Conservation (phyloP, 2,888 invertebrate species). For the Stenotaenia linearis region DNA sequence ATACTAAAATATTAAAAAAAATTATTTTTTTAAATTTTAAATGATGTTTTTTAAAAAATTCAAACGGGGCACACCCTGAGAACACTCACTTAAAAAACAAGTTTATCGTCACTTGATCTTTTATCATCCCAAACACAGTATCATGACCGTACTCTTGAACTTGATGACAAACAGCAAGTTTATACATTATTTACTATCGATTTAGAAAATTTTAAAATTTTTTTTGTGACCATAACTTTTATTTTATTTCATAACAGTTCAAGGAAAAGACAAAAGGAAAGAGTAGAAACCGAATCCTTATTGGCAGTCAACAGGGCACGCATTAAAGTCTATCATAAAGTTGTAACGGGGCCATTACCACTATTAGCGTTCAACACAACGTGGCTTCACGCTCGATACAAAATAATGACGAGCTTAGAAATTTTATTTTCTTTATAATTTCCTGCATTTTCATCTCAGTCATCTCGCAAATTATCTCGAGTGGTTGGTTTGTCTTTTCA, state of each 20-base stretch:
- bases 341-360: conserved; percentile 20
- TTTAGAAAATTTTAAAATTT: neutral
- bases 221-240: neutral
- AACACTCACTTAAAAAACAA: neutral
- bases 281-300: neutral
- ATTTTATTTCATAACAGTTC: neutral
- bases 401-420: conserved; percentile 7
- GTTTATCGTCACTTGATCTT: conserved; percentile 13
- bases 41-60: neutral
- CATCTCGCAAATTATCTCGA: conserved; percentile 7
- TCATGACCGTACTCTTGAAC: conserved; percentile 15
- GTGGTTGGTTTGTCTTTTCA: neutral
- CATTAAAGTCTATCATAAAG: neutral
- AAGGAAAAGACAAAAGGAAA: neutral
- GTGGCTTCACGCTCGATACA: conserved; percentile 14
- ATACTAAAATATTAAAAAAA: neutral
- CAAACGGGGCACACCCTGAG: neutral
- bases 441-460: neutral
- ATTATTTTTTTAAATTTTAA: neutral
- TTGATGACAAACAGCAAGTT: neutral
- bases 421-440: neutral
- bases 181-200: neutral
- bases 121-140: neutral
- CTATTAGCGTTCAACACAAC: conserved; percentile 5
- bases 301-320: conserved; percentile 8